A percentile compares a stretch with the other conserved stretches of the same genome.
Evolutionary conservation across 2,113 vertebrate genomes (phyloP).

Genomic region (Ondatra zibethicus): DNA sequence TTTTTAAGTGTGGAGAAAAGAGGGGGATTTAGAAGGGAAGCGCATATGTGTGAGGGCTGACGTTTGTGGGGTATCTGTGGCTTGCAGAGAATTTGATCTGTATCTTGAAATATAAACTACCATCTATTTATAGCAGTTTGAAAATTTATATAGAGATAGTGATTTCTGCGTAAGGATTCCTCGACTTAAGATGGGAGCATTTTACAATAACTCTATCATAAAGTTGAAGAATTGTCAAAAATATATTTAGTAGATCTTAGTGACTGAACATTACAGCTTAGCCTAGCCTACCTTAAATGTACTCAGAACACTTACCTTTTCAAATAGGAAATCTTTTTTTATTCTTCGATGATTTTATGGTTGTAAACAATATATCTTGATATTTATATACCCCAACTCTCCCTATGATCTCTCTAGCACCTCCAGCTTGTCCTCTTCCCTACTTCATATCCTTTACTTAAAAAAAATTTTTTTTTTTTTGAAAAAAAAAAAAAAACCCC

Average conservation of each 20-base stretch:
- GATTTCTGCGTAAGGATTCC: not conserved
- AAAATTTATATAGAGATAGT: not conserved
- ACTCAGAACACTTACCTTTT: not conserved
- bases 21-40: not conserved
- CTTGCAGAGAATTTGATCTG: not conserved
- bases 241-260: not conserved
- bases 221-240: not conserved
- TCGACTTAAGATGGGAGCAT: not conserved
- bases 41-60: not conserved
- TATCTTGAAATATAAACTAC: not conserved
- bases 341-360: not conserved
- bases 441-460: not conserved
- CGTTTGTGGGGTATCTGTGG: not conserved
- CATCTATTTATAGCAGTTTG: not conserved
- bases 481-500: not conserved
- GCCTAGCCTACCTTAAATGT: not conserved
- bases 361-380: not conserved
- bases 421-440: too few relatives aligned
- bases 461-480: not conserved
- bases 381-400: not conserved
- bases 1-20: constrained; percentile 53
- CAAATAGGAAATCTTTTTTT: not conserved
- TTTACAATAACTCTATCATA: not conserved
- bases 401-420: not conserved
- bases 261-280: not conserved